Evolutionary conservation across 64 coral and sea anemone species (phyloP).

Genomic region (Montipora foliosa): DNA sequence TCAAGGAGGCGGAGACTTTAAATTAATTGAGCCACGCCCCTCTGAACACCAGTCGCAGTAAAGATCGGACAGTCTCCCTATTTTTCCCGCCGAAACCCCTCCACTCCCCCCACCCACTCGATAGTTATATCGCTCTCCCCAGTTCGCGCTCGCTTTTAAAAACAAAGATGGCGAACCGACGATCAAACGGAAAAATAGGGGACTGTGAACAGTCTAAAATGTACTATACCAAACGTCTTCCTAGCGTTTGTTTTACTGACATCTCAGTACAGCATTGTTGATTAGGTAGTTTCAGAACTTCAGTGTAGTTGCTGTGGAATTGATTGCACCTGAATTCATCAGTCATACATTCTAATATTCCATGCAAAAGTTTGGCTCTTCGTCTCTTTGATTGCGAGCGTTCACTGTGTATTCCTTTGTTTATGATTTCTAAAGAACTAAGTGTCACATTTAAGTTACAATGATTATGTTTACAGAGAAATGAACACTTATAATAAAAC

Average conservation of each 20-base stretch:
- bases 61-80: too few relatives aligned
- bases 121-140: too few relatives aligned
- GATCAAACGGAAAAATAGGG: too few relatives aligned
- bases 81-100: too few relatives aligned
- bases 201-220: not conserved
- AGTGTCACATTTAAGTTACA: not conserved
- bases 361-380: not conserved
- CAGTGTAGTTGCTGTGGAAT: not conserved
- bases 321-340: not conserved
- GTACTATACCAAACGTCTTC: not conserved
- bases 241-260: not conserved
- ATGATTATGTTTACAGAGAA: too few relatives aligned
- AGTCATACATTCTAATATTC: not conserved
- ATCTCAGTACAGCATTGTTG: not conserved
- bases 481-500: too few relatives aligned
- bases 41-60: too few relatives aligned
- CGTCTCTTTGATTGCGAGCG: not conserved
- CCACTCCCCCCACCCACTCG: too few relatives aligned
- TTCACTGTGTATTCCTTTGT: not conserved
- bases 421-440: not conserved
- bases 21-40: too few relatives aligned
- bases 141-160: too few relatives aligned
- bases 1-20: too few relatives aligned
- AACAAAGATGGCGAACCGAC: too few relatives aligned
- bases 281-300: not conserved